Base-by-base conservation (phyloP, 2,113 vertebrate species). In the Cyphotilapia sp. region DNA sequence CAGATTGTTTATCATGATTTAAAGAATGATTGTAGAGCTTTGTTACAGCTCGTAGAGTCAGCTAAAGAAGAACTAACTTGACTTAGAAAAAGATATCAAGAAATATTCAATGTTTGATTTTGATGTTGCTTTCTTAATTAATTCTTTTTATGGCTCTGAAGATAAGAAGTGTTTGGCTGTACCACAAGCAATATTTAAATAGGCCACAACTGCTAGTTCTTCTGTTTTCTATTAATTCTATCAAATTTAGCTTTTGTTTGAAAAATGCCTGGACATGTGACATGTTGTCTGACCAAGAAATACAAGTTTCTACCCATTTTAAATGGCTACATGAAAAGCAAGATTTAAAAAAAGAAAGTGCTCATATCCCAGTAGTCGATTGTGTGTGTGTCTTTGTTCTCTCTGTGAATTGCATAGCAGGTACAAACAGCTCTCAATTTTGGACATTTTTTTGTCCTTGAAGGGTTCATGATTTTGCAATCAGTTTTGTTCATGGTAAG, bases 41-140 rank as follows among this genome's bases (percentile, higher is more conserved):
- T 78, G 16, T 53, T 22, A 8, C 22, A 42, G 54, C 35, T 38
- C 33, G 0, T 0, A 42, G 33, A 57, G n/a, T 56, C 53, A 27
- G 80, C 51, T 24, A 81, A 57, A 7, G 14, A 57, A 40, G n/a
- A 38, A 57, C 49, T 35, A 54, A 16, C 49, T 56, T 56, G 49
- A 81, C 53, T 54, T 81, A 81, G 53, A 81, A 56, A 56, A 38
- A 54, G 22, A 59, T 16, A 42, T 40, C 4, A 0, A 29, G 14
- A 81, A 42, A 81, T 12, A 40, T 13, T 0, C 35, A 42, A 4
- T 59, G 56, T 57, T 57, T 81, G 53, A 24, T 80, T 45, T 81
- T 38, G 9, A 29, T 78, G 14, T 38, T 38, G 8, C 22, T 17
- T 56, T 38, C 13, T 38, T 40, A 56, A 27, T 19, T 16, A 9